These are phyloP conservation scores for Ectobius pallidus DNA, from an alignment of 2,888 invertebrate genomes.

Conservation along the genomic window DNA sequence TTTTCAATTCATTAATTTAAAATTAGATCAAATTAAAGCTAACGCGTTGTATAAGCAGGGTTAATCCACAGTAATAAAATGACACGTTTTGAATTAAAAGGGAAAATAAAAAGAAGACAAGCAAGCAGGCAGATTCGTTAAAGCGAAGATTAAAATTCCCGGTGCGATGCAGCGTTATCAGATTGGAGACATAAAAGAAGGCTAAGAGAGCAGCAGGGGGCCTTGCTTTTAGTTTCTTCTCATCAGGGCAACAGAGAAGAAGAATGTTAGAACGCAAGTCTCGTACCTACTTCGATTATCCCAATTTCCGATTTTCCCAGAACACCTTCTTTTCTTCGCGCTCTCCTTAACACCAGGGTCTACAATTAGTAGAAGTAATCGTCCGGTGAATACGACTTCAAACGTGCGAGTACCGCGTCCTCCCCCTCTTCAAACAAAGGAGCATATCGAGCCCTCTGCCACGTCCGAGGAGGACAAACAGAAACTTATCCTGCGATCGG, in stretches of 20 bases:
- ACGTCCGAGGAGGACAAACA: too few relatives aligned
- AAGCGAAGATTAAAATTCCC: slow-evolving; percentile 14
- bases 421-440: slow-evolving; percentile 22
- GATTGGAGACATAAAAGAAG: slow-evolving; percentile 19
- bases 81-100: too few relatives aligned
- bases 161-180: slow-evolving; percentile 4
- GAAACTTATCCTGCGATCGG: too few relatives aligned
- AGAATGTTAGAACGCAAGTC: slow-evolving; percentile 29
- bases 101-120: too few relatives aligned
- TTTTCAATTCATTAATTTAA: too few relatives aligned
- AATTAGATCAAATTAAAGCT: too few relatives aligned
- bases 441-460: not conserved
- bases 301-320: slow-evolving; percentile 40
- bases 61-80: too few relatives aligned
- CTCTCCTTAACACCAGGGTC: slow-evolving; percentile 1
- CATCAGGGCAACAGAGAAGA: not conserved
- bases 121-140: slow-evolving; percentile 5
- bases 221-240: slow-evolving; percentile 4
- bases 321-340: not conserved
- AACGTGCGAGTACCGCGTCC: not conserved
- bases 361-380: slow-evolving; percentile 23
- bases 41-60: too few relatives aligned
- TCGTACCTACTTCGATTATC: slow-evolving; percentile 40
- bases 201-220: slow-evolving; percentile 5
- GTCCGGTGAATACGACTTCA: not conserved